These are phyloP conservation scores for Trematomus bernacchii DNA, from an alignment of 2,797 vertebrate genomes.

Conservation along the genomic window DNA sequence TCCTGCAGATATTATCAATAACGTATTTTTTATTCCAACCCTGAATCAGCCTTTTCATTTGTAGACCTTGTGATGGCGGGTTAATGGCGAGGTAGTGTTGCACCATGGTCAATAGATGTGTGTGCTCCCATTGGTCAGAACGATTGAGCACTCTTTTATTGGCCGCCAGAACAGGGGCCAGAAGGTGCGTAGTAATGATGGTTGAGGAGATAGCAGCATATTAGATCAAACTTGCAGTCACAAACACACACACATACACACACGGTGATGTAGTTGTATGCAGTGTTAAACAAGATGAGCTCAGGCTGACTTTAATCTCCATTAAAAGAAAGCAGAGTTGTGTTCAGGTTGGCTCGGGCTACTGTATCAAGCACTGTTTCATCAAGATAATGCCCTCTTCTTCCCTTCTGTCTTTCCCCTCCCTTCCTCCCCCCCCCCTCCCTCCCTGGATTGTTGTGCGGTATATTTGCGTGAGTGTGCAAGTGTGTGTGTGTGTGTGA, in stretches of 20 bases:
- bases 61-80: constrained; percentile 44
- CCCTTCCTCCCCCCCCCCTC: constrained; percentile 42
- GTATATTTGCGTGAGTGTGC: constrained; percentile 18
- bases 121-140: constrained; percentile 48
- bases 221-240: constrained; percentile 38
- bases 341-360: constrained; percentile 75
- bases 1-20: constrained; percentile 22
- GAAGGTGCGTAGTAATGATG: constrained; percentile 67
- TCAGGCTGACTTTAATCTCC: constrained; percentile 76
- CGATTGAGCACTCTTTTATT: constrained; percentile 67
- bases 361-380: constrained; percentile 75
- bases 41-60: constrained; percentile 46
- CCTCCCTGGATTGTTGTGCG: constrained; percentile 34
- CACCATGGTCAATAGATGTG: constrained; percentile 15
- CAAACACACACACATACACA: constrained; percentile 40
- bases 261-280: constrained; percentile 35
- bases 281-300: constrained; percentile 74
- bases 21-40: constrained; percentile 16
- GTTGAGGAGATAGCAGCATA: constrained; percentile 68
- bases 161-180: constrained; percentile 75
- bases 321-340: constrained; percentile 78
- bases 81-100: constrained; percentile 6
- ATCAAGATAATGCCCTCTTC: constrained; percentile 84
- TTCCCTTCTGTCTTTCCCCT: constrained; percentile 25
- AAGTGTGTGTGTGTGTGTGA: constrained; percentile 7